Conservation (phyloP, 1,140 invertebrate genomes). For the Gonioctena quinquepunctata region DNA sequence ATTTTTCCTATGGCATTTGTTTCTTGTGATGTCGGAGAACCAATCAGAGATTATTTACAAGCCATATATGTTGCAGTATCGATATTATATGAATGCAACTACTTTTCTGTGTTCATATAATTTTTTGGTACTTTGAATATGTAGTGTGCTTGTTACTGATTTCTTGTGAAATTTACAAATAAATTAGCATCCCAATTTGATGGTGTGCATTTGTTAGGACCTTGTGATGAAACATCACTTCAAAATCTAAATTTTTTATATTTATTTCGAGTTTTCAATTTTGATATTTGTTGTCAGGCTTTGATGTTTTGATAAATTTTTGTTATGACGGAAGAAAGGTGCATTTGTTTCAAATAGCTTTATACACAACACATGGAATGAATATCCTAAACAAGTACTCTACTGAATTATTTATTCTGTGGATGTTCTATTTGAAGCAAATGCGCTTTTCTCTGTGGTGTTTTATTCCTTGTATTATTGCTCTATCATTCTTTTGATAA, state of each 20-base stretch:
- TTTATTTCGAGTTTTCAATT: not conserved
- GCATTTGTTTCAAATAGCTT: not conserved
- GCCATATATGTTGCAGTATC: not conserved
- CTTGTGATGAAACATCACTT: not conserved
- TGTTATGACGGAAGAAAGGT: not conserved
- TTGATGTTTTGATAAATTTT: not conserved
- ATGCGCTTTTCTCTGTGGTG: not conserved
- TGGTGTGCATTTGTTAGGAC: not conserved
- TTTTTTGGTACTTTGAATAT: not conserved
- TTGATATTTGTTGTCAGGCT: not conserved
- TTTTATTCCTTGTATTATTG: not conserved
- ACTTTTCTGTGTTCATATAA: not conserved
- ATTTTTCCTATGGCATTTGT: too few species aligned
- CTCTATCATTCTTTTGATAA: constrained; percentile 11
- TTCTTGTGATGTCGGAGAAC: too few species aligned
- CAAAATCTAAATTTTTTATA: not conserved
- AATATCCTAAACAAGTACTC: not conserved
- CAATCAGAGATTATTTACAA: not conserved
- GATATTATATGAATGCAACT: not conserved
- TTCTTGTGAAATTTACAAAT: not conserved
- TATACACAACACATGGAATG: not conserved
- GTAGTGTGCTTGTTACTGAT: not conserved
- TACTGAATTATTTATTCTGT: not conserved
- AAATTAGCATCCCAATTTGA: too few species aligned
- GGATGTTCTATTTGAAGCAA: not conserved